phyloP scores from a whole-genome alignment of 2,113 vertebrate genomes.

The Oreochromis tanganicae region DNA sequence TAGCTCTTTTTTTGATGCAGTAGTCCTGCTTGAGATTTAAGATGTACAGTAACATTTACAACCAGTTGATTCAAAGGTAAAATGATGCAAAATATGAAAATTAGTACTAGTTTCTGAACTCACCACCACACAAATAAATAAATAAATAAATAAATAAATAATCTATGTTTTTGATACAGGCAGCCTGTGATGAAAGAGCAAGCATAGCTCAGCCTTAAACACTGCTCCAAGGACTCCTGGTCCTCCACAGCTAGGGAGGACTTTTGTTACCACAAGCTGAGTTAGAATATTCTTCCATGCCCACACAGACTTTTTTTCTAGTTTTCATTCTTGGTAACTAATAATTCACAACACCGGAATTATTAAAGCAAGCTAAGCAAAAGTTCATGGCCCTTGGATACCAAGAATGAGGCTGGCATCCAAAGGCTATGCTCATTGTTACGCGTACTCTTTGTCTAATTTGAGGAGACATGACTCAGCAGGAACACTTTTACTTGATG shows the following conservation, averaged over 20 bases:
- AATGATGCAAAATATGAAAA: background rate
- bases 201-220: slow-evolving; percentile 10
- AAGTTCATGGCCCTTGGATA: background rate
- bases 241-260: slow-evolving; percentile 8
- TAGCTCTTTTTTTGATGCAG: background rate
- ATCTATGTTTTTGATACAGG: background rate
- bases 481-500: background rate
- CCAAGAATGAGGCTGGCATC: background rate
- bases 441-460: rapidly evolving
- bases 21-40: background rate
- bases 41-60: background rate
- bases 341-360: background rate
- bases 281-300: background rate
- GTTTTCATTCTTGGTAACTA: background rate
- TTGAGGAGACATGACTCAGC: background rate
- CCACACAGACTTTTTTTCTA: background rate
- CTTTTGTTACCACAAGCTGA: background rate
- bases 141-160: background rate
- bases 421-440: background rate
- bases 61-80: background rate
- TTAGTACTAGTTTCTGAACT: background rate
- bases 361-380: background rate
- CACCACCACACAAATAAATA: background rate
- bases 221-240: background rate
- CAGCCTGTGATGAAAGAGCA: background rate